Evolutionary conservation across 35 echinoderm and acorn worm genomes (phyloP).

Genomic region (Acanthaster planci): DNA sequence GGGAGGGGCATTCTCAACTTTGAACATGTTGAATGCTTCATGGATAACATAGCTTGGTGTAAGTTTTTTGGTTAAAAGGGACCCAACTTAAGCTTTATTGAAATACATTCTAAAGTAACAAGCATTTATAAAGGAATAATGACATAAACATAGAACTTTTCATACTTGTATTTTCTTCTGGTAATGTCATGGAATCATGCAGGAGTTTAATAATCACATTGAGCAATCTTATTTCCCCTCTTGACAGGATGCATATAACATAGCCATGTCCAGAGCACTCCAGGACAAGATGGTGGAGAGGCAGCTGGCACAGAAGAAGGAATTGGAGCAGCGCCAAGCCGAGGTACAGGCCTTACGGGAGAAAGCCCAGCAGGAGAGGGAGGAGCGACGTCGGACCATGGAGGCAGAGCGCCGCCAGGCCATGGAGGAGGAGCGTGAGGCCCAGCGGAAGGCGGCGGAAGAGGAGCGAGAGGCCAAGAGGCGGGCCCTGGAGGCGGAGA

Average conservation of each 20-base stretch:
- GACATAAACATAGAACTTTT: no score
- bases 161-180: no score
- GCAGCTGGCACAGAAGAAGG: constrained; percentile 69
- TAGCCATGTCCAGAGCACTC: constrained; percentile 80
- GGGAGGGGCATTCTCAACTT: no score
- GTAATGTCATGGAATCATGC: no score
- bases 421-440: constrained; percentile 47
- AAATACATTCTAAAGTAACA: no score
- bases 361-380: constrained; percentile 34
- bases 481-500: constrained; percentile 43
- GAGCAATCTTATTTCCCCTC: not conserved
- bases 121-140: no score
- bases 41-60: no score
- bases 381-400: constrained; percentile 11
- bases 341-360: constrained; percentile 60
- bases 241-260: constrained; percentile 39
- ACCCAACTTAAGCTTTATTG: no score
- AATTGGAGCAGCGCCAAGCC: constrained; percentile 62
- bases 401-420: constrained; percentile 22
- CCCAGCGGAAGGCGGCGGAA: not conserved
- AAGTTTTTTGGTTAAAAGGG: no score
- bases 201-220: no score
- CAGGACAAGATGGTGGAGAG: constrained; percentile 68
- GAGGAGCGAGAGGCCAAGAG: constrained; percentile 43
- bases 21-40: no score